Conservation (phyloP, 2,888 invertebrate species). For the Drosophila longiperda region DNA sequence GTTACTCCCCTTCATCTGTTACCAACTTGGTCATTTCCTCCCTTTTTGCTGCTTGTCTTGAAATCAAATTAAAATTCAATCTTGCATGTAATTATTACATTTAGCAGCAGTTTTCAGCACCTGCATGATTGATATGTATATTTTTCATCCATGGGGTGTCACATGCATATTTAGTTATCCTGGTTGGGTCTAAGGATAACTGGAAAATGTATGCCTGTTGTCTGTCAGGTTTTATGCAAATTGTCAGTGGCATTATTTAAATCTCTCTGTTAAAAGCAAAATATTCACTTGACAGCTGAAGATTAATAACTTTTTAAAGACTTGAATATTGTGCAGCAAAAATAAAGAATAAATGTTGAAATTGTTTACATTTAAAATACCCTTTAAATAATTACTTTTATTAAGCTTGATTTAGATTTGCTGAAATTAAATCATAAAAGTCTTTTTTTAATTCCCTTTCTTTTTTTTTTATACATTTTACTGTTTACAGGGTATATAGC, state of each 20-base stretch:
- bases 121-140: conserved; percentile 31
- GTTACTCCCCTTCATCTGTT: neutral
- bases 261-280: conserved; percentile 72
- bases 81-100: conserved; percentile 84
- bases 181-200: conserved; percentile 19
- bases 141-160: neutral
- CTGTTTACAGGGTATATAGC: conserved; percentile 28
- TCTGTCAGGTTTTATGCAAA: conserved; percentile 67
- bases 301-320: conserved; percentile 71
- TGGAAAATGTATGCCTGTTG: conserved; percentile 16
- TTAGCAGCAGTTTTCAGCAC: conserved; percentile 62
- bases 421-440: too few relatives aligned
- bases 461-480: neutral
- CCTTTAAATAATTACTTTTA: too few relatives aligned
- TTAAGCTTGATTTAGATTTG: too few relatives aligned
- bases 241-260: conserved; percentile 56
- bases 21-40: neutral
- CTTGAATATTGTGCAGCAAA: neutral
- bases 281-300: conserved; percentile 75
- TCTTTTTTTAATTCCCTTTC: too few relatives aligned
- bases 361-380: neutral
- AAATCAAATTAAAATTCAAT: conserved; percentile 85
- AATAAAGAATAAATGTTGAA: neutral
- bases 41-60: conserved; percentile 1
- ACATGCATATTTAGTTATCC: conserved; percentile 26